Evolutionary conservation across 2,888 invertebrate species (phyloP).

Genomic region (Sphaerophoria rueppellii): DNA sequence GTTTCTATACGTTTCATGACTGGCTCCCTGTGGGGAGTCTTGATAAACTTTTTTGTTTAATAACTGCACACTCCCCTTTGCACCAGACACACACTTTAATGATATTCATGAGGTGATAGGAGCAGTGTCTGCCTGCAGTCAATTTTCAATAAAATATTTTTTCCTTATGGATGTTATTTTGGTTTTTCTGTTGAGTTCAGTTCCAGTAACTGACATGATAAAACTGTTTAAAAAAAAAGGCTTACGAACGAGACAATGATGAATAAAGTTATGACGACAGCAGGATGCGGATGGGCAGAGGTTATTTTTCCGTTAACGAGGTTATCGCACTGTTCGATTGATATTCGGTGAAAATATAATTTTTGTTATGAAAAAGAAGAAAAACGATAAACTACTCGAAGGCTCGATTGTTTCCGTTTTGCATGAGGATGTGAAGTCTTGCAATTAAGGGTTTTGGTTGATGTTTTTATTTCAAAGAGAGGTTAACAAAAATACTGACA

Average conservation of each 20-base stretch:
- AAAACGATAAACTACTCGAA: no score
- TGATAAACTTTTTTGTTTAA: conserved; percentile 63
- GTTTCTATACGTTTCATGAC: conserved; percentile 60
- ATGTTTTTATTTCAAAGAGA: background rate
- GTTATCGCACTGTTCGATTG: no score
- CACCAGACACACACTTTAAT: conserved; percentile 54
- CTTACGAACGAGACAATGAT: no score
- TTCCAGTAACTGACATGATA: no score
- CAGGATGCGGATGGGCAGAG: no score
- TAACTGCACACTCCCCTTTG: conserved; percentile 47
- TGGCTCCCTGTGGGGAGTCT: conserved; percentile 16
- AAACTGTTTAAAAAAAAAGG: no score
- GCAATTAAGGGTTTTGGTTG: background rate
- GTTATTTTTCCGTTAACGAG: no score
- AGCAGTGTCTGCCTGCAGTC: conserved; percentile 46
- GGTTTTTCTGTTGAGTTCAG: conserved; percentile 18
- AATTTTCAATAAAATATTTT: conserved; percentile 61
- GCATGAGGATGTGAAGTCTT: no score
- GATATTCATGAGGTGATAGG: conserved; percentile 56
- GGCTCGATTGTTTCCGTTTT: no score
- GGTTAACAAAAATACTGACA: no score
- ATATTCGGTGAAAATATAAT: background rate
- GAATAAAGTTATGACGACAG: no score
- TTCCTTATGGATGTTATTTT: background rate
- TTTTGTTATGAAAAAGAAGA: no score